Conservation (phyloP, 1,140 invertebrate species). For the Cydia amplana region DNA sequence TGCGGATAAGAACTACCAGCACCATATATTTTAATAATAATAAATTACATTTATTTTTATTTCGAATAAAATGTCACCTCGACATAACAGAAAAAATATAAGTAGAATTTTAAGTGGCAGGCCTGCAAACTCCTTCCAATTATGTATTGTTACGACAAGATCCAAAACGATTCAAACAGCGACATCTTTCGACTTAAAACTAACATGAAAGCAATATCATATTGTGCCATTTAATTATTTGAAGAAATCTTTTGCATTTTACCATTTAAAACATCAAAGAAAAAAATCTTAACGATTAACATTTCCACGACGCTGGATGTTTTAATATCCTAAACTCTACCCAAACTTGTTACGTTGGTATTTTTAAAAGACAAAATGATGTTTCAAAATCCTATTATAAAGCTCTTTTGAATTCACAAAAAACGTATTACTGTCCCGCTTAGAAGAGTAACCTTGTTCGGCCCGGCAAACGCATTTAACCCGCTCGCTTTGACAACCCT, state of each 20-base stretch:
- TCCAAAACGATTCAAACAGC: too few species aligned
- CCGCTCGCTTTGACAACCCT: constrained; percentile 27
- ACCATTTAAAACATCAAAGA: neutral
- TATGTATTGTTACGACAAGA: too few species aligned
- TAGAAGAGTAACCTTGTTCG: constrained; percentile 20
- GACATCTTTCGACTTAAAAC: too few species aligned
- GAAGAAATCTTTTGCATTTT: neutral
- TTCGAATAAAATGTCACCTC: too few species aligned
- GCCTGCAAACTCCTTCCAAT: too few species aligned
- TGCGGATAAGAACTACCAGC: too few species aligned
- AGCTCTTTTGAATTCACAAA: constrained; percentile 32
- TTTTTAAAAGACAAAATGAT: constrained; percentile 26
- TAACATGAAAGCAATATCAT: too few species aligned
- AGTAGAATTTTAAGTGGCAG: too few species aligned
- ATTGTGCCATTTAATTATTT: too few species aligned
- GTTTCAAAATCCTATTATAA: constrained; percentile 8
- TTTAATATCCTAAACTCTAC: neutral
- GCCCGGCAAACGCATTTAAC: constrained; percentile 20
- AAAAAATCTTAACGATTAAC: neutral
- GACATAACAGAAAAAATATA: too few species aligned
- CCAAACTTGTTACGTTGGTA: constrained; percentile 25
- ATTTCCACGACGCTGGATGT: neutral
- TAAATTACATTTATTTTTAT: too few species aligned
- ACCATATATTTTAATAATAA: too few species aligned
- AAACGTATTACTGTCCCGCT: constrained; percentile 29